Conservation (phyloP, 2,888 invertebrate genomes). For the Emmelina monodactyla region DNA sequence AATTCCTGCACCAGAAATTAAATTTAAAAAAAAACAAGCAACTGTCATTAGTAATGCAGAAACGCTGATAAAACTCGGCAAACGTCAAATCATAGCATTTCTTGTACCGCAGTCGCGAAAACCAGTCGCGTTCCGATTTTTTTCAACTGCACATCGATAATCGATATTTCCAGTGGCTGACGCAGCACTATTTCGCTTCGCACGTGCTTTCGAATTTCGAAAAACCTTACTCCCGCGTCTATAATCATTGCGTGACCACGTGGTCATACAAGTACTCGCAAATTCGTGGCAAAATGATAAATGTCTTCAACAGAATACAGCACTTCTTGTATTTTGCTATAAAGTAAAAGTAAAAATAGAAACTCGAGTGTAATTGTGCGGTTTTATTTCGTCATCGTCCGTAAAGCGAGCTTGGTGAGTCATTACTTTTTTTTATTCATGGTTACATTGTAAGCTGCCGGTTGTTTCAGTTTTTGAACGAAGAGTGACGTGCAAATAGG, state of each 20-base stretch:
- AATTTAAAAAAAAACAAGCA: too few relatives aligned
- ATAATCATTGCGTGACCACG: conserved; percentile 20
- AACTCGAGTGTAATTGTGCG: neutral
- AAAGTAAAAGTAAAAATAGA: conserved; percentile 23
- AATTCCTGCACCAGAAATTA: too few relatives aligned
- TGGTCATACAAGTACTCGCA: conserved; percentile 14
- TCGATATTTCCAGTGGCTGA: conserved; percentile 17
- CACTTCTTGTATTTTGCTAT: conserved; percentile 40
- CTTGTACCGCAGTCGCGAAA: conserved; percentile 20
- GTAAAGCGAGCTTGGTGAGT: too few relatives aligned
- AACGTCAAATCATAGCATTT: neutral
- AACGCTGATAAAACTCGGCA: too few relatives aligned
- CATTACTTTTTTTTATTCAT: too few relatives aligned
- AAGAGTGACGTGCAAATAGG: too few relatives aligned
- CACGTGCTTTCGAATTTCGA: conserved; percentile 9
- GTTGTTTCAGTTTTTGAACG: too few relatives aligned
- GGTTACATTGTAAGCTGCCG: too few relatives aligned
- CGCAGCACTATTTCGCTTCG: conserved; percentile 1
- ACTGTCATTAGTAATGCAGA: too few relatives aligned
- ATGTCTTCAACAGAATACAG: conserved; percentile 27
- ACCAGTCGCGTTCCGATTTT: conserved; percentile 19
- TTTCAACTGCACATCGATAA: conserved; percentile 11
- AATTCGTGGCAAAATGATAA: conserved; percentile 30
- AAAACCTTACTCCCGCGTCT: conserved; percentile 4
- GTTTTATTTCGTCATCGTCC: neutral